Conservation (phyloP, 2,797 vertebrate genomes). For the Parauchenoglanis punctatus region DNA sequence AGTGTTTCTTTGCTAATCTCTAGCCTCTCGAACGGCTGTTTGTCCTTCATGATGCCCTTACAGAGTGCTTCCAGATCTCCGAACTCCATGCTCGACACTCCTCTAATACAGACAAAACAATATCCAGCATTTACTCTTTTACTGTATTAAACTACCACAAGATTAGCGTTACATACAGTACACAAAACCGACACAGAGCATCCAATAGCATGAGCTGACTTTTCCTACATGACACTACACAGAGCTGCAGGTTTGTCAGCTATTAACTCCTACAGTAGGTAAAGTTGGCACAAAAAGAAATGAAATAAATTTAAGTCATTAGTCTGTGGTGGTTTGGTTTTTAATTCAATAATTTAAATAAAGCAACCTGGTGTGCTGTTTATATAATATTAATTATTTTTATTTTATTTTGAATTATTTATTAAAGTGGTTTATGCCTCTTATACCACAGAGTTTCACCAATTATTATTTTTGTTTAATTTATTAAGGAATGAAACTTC, state of each 20-base stretch:
- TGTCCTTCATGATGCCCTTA: conserved; percentile 86
- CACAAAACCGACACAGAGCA: background rate
- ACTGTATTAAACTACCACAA: too few species aligned
- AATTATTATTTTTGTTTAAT: background rate
- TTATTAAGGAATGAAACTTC: background rate
- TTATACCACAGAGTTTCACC: background rate
- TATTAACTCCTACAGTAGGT: background rate
- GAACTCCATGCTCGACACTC: conserved; percentile 88
- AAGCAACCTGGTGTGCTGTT: too few species aligned
- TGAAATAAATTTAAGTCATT: too few species aligned
- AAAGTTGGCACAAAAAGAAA: too few species aligned
- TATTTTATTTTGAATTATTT: too few species aligned
- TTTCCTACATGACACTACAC: background rate
- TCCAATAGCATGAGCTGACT: background rate
- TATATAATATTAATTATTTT: too few species aligned
- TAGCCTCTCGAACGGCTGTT: conserved; percentile 91
- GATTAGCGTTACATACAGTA: background rate
- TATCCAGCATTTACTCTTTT: background rate
- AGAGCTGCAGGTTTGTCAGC: background rate
- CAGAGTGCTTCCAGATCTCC: conserved; percentile 82
- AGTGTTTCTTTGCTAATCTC: conserved; percentile 89
- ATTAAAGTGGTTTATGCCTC: background rate
- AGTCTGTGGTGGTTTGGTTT: too few species aligned
- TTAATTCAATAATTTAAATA: too few species aligned
- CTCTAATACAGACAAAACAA: conserved; percentile 62